Evolutionary conservation across 2,113 vertebrate genomes (phyloP).

Genomic region (Pterocles orientalis): DNA sequence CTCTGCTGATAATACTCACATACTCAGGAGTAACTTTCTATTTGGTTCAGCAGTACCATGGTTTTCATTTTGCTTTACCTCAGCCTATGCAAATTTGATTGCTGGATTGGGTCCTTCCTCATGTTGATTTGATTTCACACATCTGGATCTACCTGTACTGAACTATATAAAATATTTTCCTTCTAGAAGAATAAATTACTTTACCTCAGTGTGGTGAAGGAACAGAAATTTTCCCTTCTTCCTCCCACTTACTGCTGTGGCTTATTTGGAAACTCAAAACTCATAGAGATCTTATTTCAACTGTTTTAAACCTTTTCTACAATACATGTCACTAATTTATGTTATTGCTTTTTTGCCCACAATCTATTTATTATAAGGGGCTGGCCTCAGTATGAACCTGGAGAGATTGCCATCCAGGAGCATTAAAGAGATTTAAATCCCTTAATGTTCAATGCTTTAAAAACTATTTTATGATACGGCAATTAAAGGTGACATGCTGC

Average conservation of each 20-base stretch:
- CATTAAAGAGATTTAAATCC: conserved; percentile 62
- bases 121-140: neutral
- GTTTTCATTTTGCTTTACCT: neutral
- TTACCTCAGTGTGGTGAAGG: neutral
- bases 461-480: conserved; percentile 48
- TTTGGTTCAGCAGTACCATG: neutral
- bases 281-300: conserved; percentile 13
- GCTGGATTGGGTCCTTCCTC: neutral
- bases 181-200: neutral
- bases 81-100: neutral
- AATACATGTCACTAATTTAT: conserved; percentile 15
- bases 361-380: conserved; percentile 24
- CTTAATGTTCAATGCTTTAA: conserved; percentile 46
- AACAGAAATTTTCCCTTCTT: neutral
- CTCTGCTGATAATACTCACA: neutral
- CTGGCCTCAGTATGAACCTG: conserved; percentile 49
- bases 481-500: conserved; percentile 49
- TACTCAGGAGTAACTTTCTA: neutral
- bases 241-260: conserved; percentile 13
- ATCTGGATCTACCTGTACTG: neutral
- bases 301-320: conserved; percentile 6
- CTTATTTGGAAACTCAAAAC: conserved; percentile 13
- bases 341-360: neutral
- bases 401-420: conserved; percentile 6
- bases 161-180: neutral